Evolutionary conservation across 2,888 invertebrate species (phyloP).

Genomic region (Macroteleia sp.): DNA sequence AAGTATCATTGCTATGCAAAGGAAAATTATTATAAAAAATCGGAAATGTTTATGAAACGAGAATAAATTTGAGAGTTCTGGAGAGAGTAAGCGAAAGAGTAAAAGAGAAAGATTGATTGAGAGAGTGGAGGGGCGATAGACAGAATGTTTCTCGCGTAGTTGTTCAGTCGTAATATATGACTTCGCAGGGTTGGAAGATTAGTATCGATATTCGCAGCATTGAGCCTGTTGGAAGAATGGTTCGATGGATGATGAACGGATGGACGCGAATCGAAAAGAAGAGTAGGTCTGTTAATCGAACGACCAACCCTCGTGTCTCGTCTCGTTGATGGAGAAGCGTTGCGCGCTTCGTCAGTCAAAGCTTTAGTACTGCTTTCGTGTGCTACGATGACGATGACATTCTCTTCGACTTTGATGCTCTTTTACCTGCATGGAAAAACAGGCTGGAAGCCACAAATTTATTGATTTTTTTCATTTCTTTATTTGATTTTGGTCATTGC

Average conservation of each 20-base stretch:
- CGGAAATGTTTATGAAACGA: no score
- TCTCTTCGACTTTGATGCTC: slow-evolving; percentile 49
- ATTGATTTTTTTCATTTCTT: slow-evolving; percentile 44
- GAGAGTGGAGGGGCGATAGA: neutral
- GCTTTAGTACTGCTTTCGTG: slow-evolving; percentile 58
- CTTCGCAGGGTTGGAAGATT: slow-evolving; percentile 47
- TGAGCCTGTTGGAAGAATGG: slow-evolving; percentile 54
- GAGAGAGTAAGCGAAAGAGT: no score
- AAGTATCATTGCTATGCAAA: no score
- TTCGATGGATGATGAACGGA: slow-evolving; percentile 56
- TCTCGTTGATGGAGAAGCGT: slow-evolving; percentile 59
- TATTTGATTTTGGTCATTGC: no score
- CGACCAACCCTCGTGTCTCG: slow-evolving; percentile 54
- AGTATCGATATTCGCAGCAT: slow-evolving; percentile 49
- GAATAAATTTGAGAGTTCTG: no score
- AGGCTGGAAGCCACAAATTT: slow-evolving; percentile 37
- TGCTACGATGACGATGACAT: slow-evolving; percentile 56
- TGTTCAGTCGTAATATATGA: slow-evolving; percentile 45
- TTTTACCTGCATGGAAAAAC: slow-evolving; percentile 38
- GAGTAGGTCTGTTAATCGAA: slow-evolving; percentile 59
- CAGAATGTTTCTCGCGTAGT: slow-evolving; percentile 25
- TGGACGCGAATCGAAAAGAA: slow-evolving; percentile 58
- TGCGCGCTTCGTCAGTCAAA: slow-evolving; percentile 61
- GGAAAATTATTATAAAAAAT: no score
- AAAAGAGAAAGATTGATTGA: no score